Base-by-base conservation (phyloP, 2,797 vertebrate species). In the Eulemur rubriventer region DNA sequence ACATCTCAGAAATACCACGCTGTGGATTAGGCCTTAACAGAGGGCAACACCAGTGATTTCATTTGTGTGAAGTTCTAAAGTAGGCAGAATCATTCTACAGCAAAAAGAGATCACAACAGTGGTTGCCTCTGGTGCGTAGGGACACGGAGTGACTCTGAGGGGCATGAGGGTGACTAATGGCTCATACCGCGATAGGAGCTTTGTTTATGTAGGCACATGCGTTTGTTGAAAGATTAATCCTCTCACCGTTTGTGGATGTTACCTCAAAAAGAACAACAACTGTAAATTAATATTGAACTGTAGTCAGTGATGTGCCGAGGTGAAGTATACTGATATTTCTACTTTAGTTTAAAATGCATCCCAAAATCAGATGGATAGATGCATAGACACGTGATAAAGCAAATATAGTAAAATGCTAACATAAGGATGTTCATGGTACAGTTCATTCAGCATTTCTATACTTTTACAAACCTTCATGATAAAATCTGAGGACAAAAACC, bases 141-240 rank as follows among this genome's bases (percentile, higher is more conserved):
- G 41, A 10, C 24, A 12, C 35, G 3, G 38, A 2, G 22, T 1
- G 4, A 8, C 35, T 24, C 59, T 13, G 17, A 55, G 17, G n/a
- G 5, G 13, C 6, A 0, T 1, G 38, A 10, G 38, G 52, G 57
- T 5, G 75, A 55, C 0, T 0, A 6, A 2, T 0, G 30, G 13
- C 38, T 57, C 38, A 11, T 9, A 3, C 33, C 4, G 0, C 10
- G 24, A 12, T 0, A 2, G 38, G 20, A 59, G 18, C 16, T 26
- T 4, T 16, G 38, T 22, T 61, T 5, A 12, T 16, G 14, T 26
- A 9, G 4, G 0, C 7, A 16, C 7, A 5, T 12, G 46, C 1
- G 0, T 50, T 18, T 16, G 26, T 18, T 48, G 35, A 33, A 46
- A 0, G n/a, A 33, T 18, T 18, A 30, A 41, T 26, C 30, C 6